These are phyloP conservation scores for Odontamblyopus rebecca DNA, from an alignment of 2,797 vertebrate species.

Conservation along the genomic window DNA sequence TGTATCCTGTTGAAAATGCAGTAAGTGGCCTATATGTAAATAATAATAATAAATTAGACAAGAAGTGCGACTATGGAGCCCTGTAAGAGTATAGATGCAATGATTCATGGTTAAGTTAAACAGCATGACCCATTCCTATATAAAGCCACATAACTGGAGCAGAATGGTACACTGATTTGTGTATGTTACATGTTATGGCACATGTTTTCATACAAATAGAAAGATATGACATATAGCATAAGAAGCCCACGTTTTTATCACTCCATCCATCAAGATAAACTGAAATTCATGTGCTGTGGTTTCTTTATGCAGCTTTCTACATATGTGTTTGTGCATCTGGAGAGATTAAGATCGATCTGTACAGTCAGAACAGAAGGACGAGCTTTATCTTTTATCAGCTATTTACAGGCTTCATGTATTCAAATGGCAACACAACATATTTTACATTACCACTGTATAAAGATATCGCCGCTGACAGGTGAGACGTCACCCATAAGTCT, in stretches of 20 bases:
- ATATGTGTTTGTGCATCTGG: conserved; percentile 9
- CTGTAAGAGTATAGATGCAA: too few species aligned
- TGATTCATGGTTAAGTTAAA: too few species aligned
- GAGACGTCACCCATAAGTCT: not conserved
- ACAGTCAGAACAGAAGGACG: not conserved
- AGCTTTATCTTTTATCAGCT: conserved; percentile 7
- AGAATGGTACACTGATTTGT: not conserved
- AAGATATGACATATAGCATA: not conserved
- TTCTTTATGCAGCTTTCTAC: not conserved
- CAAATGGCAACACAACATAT: not conserved
- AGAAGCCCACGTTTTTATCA: not conserved
- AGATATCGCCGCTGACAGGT: not conserved
- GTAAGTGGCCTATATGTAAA: too few species aligned
- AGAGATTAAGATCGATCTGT: conserved; percentile 1
- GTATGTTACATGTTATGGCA: not conserved
- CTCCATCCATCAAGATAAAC: not conserved
- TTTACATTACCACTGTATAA: not conserved
- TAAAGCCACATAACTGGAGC: not conserved
- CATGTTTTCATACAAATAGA: conserved; percentile 5
- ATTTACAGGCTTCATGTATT: not conserved
- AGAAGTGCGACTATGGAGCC: too few species aligned
- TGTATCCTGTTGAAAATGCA: too few species aligned
- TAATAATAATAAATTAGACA: too few species aligned
- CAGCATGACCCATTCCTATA: not conserved
- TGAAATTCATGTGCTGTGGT: not conserved